These are phyloP conservation scores for Ramphastos sulfuratus DNA, from an alignment of 2,113 vertebrate species.

Conservation along the genomic window DNA sequence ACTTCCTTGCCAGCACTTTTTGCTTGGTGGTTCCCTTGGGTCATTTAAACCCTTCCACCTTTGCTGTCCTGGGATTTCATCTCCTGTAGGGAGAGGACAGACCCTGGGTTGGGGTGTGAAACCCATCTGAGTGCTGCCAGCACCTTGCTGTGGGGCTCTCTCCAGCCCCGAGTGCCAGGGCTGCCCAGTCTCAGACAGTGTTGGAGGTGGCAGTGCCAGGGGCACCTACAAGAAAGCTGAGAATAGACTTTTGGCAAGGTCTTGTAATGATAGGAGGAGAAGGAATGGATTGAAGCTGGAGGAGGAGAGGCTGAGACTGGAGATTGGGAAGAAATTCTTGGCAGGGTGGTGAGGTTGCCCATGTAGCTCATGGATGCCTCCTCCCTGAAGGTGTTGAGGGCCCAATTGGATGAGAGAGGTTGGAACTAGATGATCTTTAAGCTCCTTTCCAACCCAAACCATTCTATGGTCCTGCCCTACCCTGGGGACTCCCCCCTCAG, in stretches of 20 bases:
- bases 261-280: too few relatives aligned
- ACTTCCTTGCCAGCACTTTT: background rate
- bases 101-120: fast-evolving
- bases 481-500: fast-evolving
- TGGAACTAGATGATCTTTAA: too few relatives aligned
- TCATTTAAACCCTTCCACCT: background rate
- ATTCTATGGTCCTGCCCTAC: too few relatives aligned
- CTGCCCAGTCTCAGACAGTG: fast-evolving
- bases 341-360: background rate
- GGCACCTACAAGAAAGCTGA: too few relatives aligned
- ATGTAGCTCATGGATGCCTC: too few relatives aligned
- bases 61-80: fast-evolving
- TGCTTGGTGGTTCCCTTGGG: background rate
- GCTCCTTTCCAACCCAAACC: too few relatives aligned
- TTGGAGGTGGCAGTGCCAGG: background rate
- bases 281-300: too few relatives aligned
- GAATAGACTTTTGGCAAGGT: too few relatives aligned
- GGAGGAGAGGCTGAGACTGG: too few relatives aligned
- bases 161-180: background rate
- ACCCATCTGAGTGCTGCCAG: background rate
- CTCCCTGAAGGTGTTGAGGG: too few relatives aligned
- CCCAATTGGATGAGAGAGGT: too few relatives aligned
- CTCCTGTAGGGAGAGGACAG: background rate
- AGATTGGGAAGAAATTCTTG: too few relatives aligned
- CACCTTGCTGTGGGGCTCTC: background rate